These are phyloP conservation scores for Beroe ovata DNA, from an alignment of 37 sponge, comb jelly and placozoan species.

Conservation along the genomic window DNA sequence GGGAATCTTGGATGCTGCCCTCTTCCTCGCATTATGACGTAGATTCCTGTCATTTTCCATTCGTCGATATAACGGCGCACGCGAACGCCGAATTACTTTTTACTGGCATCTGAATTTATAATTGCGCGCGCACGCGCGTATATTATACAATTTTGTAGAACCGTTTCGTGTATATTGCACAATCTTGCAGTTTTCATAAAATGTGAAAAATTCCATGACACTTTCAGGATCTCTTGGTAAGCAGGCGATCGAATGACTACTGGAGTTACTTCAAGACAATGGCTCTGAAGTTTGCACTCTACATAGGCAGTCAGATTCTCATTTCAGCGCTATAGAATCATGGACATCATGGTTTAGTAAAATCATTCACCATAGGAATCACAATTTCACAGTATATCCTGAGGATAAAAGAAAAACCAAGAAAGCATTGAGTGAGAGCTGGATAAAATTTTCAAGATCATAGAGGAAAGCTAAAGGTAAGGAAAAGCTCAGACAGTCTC, in stretches of 20 bases:
- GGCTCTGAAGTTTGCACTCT: conserved; percentile 2
- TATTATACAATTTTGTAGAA: not conserved
- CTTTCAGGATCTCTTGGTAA: not conserved
- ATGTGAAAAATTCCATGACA: too few species aligned
- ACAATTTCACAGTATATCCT: too few species aligned
- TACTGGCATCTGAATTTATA: not conserved
- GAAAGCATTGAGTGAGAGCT: too few species aligned
- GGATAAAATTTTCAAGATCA: too few species aligned
- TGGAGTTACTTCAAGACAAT: conserved; percentile 12
- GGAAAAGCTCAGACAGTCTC: too few species aligned
- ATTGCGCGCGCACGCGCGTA: conserved; percentile 3
- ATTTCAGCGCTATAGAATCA: not conserved
- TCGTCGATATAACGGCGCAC: not conserved
- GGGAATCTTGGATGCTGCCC: too few species aligned
- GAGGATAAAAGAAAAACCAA: too few species aligned
- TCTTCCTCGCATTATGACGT: too few species aligned
- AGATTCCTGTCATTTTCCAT: too few species aligned
- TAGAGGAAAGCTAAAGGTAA: too few species aligned
- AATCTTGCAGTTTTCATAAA: not conserved
- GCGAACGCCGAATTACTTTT: conserved; percentile 18
- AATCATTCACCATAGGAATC: too few species aligned
- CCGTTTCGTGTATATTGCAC: not conserved
- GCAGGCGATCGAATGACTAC: not conserved
- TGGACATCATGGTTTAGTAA: not conserved
- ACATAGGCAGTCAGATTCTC: conserved; percentile 25